These are phyloP conservation scores for Holothuria glaberrima DNA, from an alignment of 35 echinoderm and acorn worm genomes.

Conservation along the genomic window DNA sequence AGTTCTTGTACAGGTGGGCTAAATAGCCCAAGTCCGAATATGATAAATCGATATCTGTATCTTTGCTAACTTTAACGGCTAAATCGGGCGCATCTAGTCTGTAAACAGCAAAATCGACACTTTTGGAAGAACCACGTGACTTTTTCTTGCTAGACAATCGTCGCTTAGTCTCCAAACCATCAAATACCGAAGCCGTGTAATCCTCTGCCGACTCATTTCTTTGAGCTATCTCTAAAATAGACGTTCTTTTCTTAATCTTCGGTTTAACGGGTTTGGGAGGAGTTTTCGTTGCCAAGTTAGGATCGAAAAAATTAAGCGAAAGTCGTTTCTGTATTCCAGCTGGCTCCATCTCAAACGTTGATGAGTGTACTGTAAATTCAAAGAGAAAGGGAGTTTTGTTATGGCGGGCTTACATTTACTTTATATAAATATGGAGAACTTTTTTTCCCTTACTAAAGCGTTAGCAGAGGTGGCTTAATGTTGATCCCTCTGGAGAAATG, in stretches of 20 bases:
- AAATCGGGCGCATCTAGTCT: constrained; percentile 23
- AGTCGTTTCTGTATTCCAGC: not conserved
- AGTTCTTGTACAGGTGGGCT: constrained; percentile 14
- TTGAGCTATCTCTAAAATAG: constrained; percentile 43
- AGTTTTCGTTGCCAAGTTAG: not conserved
- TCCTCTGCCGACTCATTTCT: not conserved
- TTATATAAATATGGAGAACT: no score
- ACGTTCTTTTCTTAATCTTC: not conserved
- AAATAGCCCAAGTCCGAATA: constrained; percentile 34
- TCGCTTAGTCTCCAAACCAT: not conserved
- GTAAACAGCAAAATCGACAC: constrained; percentile 12
- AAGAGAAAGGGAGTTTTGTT: no score
- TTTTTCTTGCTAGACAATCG: not conserved
- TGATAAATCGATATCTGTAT: constrained; percentile 28
- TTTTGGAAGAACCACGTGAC: not conserved
- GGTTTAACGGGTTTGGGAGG: not conserved
- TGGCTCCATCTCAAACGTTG: no score
- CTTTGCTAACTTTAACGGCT: constrained; percentile 13
- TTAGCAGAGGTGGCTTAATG: no score
- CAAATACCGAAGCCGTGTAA: not conserved
- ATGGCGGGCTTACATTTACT: no score
- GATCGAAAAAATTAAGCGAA: constrained; percentile 34
- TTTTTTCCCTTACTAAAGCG: no score
- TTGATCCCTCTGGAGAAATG: no score
- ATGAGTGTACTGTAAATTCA: no score